phyloP scores from a whole-genome alignment of 1,140 invertebrate genomes.

The Cyclina sinensis region DNA sequence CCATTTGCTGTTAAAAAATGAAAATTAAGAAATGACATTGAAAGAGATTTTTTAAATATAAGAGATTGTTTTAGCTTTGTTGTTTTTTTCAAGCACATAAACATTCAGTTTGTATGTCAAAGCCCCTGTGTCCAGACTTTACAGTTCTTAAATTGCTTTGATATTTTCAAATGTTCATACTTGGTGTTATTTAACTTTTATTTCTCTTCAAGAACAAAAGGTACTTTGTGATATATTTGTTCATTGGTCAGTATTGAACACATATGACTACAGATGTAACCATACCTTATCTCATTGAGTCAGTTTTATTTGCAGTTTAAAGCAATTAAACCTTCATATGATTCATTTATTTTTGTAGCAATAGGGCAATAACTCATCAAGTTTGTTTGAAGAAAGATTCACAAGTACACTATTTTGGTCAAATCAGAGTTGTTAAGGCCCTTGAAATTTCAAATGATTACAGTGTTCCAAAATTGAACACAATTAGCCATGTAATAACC shows the following conservation, averaged over 20 bases:
- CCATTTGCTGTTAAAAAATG: too few species aligned
- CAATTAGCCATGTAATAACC: conserved; percentile 22
- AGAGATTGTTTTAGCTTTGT: too few species aligned
- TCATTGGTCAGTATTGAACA: not conserved
- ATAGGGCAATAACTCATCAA: conserved; percentile 15
- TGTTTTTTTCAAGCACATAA: too few species aligned
- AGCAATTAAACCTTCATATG: conserved; percentile 22
- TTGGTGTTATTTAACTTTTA: not conserved
- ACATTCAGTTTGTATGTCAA: too few species aligned
- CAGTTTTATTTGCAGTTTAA: not conserved
- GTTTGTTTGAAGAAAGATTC: conserved; percentile 48
- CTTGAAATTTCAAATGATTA: conserved; percentile 24
- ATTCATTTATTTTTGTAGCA: not conserved
- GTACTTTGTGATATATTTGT: not conserved
- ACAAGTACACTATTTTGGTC: not conserved
- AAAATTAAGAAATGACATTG: too few species aligned
- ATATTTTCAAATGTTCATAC: too few species aligned
- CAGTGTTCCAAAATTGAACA: conserved; percentile 35
- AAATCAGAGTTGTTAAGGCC: conserved; percentile 13
- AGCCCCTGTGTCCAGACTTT: too few species aligned
- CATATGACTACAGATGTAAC: not conserved
- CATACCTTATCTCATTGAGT: not conserved
- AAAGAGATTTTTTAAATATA: too few species aligned
- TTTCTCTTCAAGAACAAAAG: not conserved
- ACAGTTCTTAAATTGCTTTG: too few species aligned